phyloP scores from a whole-genome alignment of 2,888 invertebrate genomes.

The Eledone cirrhosa region DNA sequence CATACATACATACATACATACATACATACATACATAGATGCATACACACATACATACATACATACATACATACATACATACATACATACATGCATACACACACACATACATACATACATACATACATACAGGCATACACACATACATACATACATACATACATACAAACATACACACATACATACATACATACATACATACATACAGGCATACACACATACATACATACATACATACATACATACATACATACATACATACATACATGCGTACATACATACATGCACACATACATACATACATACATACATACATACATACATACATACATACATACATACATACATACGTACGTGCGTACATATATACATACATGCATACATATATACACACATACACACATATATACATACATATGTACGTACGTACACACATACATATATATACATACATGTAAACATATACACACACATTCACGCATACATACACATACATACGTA shows the following conservation, averaged over 20 bases:
- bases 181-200: neutral
- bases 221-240: neutral
- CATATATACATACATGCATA: no score
- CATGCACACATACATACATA: neutral
- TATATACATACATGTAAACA: no score
- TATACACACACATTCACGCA: no score
- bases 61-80: neutral
- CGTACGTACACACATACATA: no score
- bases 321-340: no score
- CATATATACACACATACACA: no score
- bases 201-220: neutral
- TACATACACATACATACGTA: no score
- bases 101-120: neutral
- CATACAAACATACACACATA: neutral
- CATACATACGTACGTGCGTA: no score
- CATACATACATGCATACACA: neutral
- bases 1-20: neutral
- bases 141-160: neutral
- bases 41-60: neutral
- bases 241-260: neutral
- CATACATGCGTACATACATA: no score
- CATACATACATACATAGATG: neutral
- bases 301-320: neutral
- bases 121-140: no score
- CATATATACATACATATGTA: no score